Evolutionary conservation across 37 sponge, comb jelly and placozoan genomes (phyloP).

Genomic region (Aphrocallistes beatrix): DNA sequence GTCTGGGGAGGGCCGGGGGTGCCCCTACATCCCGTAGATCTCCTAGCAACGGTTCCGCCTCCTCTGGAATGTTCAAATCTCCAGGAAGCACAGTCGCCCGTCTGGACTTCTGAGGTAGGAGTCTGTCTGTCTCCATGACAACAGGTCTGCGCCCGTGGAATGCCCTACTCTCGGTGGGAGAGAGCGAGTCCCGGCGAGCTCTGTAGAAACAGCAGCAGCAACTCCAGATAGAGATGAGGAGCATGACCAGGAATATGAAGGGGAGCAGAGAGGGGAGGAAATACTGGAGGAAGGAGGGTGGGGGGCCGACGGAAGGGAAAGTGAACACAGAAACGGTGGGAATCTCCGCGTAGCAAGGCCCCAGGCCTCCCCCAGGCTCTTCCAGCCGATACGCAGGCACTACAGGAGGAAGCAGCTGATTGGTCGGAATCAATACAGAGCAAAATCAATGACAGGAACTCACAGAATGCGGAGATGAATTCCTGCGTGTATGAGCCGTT

Average conservation of each 20-base stretch:
- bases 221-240: neutral
- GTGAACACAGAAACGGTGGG: neutral
- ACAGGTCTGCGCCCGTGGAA: neutral
- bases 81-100: neutral
- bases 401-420: neutral
- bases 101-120: neutral
- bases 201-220: neutral
- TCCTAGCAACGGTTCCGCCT: neutral
- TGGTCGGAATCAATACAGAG: neutral
- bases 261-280: conserved; percentile 25
- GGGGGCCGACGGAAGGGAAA: neutral
- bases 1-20: conserved; percentile 8
- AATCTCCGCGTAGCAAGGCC: neutral
- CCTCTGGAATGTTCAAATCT: neutral
- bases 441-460: neutral
- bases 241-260: conserved; percentile 30
- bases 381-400: neutral
- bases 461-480: neutral
- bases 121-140: neutral
- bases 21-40: no score
- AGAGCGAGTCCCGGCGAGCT: neutral
- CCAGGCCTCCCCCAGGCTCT: neutral
- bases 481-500: neutral
- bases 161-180: neutral
- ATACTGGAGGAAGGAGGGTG: conserved; percentile 17